These are phyloP conservation scores for Meteorus colon DNA, from an alignment of 2,888 invertebrate species.

Conservation along the genomic window DNA sequence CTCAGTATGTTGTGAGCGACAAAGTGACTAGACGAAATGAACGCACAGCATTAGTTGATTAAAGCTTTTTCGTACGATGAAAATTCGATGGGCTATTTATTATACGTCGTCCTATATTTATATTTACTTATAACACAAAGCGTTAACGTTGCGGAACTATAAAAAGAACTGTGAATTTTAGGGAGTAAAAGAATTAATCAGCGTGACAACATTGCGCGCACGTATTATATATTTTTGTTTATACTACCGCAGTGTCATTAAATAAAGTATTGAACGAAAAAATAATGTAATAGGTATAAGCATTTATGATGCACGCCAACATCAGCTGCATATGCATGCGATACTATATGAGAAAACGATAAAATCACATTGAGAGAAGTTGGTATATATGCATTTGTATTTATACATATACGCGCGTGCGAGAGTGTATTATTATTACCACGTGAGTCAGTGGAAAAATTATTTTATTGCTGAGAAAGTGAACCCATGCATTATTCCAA, in stretches of 20 bases:
- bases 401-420: not conserved
- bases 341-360: conserved; percentile 4
- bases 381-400: not conserved
- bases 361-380: not conserved
- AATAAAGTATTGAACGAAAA: conserved; percentile 16
- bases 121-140: no score
- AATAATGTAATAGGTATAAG: not conserved
- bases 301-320: not conserved
- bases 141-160: no score
- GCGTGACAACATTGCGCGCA: not conserved
- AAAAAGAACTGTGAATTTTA: no score
- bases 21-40: conserved; percentile 21
- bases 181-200: not conserved
- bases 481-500: not conserved
- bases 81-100: conserved; percentile 9
- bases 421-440: not conserved
- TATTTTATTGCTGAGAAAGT: conserved; percentile 15
- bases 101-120: not conserved
- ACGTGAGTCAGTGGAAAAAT: conserved; percentile 4
- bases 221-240: conserved; percentile 14
- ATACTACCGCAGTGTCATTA: not conserved
- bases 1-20: no score
- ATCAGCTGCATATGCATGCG: not conserved
- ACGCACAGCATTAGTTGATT: conserved; percentile 54
- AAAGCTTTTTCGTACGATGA: conserved; percentile 31